phyloP scores from a whole-genome alignment of 2,113 vertebrate genomes.

The Meleagris gallopavo region DNA sequence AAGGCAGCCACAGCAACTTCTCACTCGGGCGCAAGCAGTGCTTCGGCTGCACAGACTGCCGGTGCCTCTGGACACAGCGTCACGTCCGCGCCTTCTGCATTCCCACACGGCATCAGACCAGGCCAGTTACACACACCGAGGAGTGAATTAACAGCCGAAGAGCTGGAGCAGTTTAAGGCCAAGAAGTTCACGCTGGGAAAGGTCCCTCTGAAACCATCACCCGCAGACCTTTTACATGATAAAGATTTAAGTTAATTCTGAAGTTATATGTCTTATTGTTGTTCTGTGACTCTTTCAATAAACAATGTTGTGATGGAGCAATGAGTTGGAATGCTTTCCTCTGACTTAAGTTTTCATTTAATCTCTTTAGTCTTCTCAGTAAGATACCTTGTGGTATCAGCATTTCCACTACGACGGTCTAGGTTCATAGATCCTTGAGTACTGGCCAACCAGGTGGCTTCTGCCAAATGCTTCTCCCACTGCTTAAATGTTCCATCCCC shows the following conservation, averaged over 20 bases:
- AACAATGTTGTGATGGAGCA: background rate
- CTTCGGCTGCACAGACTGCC: conserved; percentile 48
- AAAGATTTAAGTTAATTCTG: conserved; percentile 16
- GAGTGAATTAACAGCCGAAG: no score
- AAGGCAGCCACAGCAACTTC: background rate
- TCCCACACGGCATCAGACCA: background rate
- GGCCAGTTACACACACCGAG: conserved; percentile 84
- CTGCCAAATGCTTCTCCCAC: no score
- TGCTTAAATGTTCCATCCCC: no score
- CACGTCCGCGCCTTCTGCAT: background rate
- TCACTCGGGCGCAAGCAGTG: background rate
- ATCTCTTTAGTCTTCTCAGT: background rate
- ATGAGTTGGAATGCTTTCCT: background rate
- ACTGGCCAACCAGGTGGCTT: no score
- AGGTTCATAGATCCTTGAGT: no score
- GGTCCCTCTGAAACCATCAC: conserved; percentile 85
- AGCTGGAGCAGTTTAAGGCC: conserved; percentile 85
- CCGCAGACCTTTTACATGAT: conserved; percentile 79
- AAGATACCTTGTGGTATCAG: no score
- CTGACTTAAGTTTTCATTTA: background rate
- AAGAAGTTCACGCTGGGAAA: conserved; percentile 85
- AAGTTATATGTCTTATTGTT: background rate
- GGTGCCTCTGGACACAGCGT: background rate
- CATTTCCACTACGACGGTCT: no score
- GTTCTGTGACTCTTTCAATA: background rate